phyloP scores from a whole-genome alignment of 2,797 vertebrate genomes.

The Eurystomus glaucurus region DNA sequence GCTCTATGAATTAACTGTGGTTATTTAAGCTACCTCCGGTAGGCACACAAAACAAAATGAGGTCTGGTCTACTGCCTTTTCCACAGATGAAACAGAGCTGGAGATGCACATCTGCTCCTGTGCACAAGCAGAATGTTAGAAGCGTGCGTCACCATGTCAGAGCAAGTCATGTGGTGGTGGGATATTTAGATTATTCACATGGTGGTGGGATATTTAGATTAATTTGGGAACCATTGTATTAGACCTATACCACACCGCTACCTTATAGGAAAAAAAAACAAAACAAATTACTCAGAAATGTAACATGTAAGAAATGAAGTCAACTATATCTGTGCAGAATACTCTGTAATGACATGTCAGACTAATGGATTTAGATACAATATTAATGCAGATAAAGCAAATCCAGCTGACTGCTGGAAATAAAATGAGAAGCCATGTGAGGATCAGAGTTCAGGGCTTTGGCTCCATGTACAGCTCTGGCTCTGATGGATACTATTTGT shows the following conservation, averaged over 20 bases:
- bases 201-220: background rate
- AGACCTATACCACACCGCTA: background rate
- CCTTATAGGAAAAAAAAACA: background rate
- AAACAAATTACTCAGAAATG: background rate
- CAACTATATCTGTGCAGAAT: background rate
- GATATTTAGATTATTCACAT: background rate
- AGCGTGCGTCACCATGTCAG: background rate
- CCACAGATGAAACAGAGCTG: background rate
- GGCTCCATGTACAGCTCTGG: background rate
- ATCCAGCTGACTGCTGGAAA: background rate
- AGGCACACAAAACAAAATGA: background rate
- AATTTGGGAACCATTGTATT: background rate
- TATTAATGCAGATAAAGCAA: background rate
- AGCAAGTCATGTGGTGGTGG: background rate
- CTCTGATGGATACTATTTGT: constrained; percentile 25
- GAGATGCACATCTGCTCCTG: background rate
- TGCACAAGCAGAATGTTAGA: background rate
- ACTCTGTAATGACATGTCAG: background rate
- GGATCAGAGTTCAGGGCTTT: constrained; percentile 15
- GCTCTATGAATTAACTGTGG: background rate
- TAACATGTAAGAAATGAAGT: background rate
- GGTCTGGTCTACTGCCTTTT: background rate
- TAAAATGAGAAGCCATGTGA: background rate
- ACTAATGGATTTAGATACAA: background rate
- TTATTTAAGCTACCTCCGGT: background rate